phyloP scores from a whole-genome alignment of 2,113 vertebrate species.

The Nothocercus nigrocapillus region DNA sequence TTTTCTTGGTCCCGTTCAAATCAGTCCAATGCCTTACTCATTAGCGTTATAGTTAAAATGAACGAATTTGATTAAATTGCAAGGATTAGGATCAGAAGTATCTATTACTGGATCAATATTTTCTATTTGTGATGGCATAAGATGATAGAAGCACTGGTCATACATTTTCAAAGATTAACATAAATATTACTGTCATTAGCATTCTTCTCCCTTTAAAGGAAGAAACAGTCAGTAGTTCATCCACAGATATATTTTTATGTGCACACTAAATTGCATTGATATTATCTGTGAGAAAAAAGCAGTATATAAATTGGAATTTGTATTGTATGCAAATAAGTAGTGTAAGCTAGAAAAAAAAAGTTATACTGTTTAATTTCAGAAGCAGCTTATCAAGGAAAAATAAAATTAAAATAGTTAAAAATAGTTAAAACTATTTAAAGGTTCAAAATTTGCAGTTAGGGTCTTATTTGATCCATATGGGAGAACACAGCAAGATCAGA shows the following conservation, averaged over 20 bases:
- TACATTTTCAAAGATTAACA: neutral
- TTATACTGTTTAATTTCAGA: neutral
- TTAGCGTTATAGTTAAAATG: neutral
- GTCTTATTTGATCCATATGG: neutral
- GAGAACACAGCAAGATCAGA: neutral
- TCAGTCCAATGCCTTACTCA: neutral
- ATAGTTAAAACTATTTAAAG: neutral
- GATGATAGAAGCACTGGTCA: neutral
- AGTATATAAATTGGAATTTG: neutral
- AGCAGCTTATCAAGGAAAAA: neutral
- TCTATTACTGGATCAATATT: neutral
- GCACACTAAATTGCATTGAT: neutral
- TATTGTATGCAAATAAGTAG: neutral
- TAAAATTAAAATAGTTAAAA: neutral
- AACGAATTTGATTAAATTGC: neutral
- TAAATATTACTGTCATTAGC: neutral
- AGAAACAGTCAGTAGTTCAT: neutral
- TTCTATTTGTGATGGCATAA: neutral
- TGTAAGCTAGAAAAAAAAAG: neutral
- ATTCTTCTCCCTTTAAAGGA: neutral
- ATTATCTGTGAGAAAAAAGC: neutral
- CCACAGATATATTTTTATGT: neutral
- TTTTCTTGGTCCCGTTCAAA: neutral
- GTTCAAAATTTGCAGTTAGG: neutral
- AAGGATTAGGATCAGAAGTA: neutral